Conservation (phyloP, 2,113 vertebrate species). For the Siniperca chuatsi region DNA sequence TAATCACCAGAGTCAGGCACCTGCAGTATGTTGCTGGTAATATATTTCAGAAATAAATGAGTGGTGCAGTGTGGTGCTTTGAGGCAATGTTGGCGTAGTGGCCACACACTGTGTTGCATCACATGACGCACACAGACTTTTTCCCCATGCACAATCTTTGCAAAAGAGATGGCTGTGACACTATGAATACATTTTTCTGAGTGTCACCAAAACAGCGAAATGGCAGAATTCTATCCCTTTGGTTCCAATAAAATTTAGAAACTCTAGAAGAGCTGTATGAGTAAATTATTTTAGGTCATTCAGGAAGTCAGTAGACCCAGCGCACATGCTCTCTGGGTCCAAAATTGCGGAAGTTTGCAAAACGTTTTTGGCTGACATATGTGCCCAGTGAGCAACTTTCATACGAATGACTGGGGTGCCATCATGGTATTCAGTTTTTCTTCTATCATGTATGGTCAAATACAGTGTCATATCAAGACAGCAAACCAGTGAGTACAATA, state of each 20-base stretch:
- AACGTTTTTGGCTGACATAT: too few species aligned
- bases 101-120: neutral
- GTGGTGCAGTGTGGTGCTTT: neutral
- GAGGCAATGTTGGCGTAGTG: neutral
- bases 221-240: neutral
- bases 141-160: neutral
- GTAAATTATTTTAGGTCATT: neutral
- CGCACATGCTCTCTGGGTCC: neutral
- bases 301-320: too few species aligned
- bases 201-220: neutral
- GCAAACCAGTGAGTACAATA: neutral
- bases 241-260: neutral
- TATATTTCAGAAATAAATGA: neutral
- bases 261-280: neutral
- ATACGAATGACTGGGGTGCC: neutral
- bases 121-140: neutral
- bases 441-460: neutral
- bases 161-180: neutral
- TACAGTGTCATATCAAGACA: neutral
- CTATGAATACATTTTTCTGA: neutral
- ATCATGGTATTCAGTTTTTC: neutral
- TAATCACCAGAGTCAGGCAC: neutral
- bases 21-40: neutral
- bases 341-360: neutral
- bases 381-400: too few species aligned